Evolutionary conservation across 2,113 vertebrate genomes (phyloP), one percentile per base, ranked within the genome.

Genomic region (Triplophysa dalaica): DNA sequence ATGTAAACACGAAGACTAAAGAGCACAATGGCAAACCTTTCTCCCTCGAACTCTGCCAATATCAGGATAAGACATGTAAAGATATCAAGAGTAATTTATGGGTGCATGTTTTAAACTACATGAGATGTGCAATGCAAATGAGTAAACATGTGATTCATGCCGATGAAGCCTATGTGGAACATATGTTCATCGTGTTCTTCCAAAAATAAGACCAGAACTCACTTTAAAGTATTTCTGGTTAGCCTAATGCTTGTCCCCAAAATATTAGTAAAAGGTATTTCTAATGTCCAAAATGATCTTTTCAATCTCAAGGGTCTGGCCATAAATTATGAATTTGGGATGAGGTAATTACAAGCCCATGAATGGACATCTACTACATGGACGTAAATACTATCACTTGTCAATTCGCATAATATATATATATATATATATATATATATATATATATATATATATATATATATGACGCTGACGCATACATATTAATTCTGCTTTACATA

Each of bases 251-350:
- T 78, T 70, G 54, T n/a, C 5, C 3, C 48, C 48, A 58, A n/a
- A n/a, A 62, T 17, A 38, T 41, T 7, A 60, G 38, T 60, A 56
- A 73, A 73, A 73, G 54, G 70, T 60, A 22, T 74, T 60, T 74
- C 70, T 21, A 79, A 54, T 54, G 61, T 62, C 68, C 19, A 54
- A 50, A 77, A 69, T n/a, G 12, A 62, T 62, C 21, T 62, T 62
- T 48, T 48, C 5, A 70, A 19, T 58, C 22, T 38, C 43, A 54
- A 60, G 29, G 12, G 33, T 60, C 54, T 43, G 54, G n/a, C 8
- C 70, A 74, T 74, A 43, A 60, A 61, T 61, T 22, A 74, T 61
- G 13, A 74, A 74, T 61, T 72, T 38, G n/a, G 69, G 14, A 19
- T 72, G n/a, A 10, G 41, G 70, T 41, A 54, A 60, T 11, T 10